Evolutionary conservation across 2,888 invertebrate genomes (phyloP).

Genomic region (Cosmia pyralina): DNA sequence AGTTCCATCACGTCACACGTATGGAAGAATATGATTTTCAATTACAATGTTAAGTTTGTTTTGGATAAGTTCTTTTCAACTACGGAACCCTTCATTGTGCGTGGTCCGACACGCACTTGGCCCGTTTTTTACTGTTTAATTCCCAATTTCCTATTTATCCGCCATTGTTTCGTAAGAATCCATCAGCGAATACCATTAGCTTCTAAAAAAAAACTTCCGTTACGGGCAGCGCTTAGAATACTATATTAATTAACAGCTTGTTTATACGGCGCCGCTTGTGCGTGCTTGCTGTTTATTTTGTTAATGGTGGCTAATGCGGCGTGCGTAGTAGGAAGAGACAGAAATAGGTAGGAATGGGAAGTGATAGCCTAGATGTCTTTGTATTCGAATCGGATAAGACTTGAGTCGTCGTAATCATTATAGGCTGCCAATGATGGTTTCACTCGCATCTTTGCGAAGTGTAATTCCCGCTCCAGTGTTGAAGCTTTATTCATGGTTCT

Average conservation of each 20-base stretch:
- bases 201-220: constrained; percentile 59
- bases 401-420: neutral
- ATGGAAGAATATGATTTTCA: no score
- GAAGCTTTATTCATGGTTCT: neutral
- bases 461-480: neutral
- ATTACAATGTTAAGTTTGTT: no score
- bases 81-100: no score
- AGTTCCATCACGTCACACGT: no score
- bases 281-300: constrained; percentile 54
- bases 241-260: constrained; percentile 59
- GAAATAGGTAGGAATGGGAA: constrained; percentile 32
- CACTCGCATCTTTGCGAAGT: neutral
- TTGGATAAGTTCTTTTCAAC: no score
- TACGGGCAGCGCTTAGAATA: constrained; percentile 56
- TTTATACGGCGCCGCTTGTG: constrained; percentile 45
- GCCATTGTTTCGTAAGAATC: constrained; percentile 51
- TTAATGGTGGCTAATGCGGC: constrained; percentile 59
- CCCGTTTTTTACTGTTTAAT: neutral
- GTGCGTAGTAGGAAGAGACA: constrained; percentile 32
- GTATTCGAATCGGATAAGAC: constrained; percentile 10
- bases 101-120: no score
- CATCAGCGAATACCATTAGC: constrained; percentile 46
- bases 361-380: constrained; percentile 16
- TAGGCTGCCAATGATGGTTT: neutral
- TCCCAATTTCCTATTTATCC: constrained; percentile 2